Base-by-base conservation (phyloP, 2,797 vertebrate species). In the Falco biarmicus region DNA sequence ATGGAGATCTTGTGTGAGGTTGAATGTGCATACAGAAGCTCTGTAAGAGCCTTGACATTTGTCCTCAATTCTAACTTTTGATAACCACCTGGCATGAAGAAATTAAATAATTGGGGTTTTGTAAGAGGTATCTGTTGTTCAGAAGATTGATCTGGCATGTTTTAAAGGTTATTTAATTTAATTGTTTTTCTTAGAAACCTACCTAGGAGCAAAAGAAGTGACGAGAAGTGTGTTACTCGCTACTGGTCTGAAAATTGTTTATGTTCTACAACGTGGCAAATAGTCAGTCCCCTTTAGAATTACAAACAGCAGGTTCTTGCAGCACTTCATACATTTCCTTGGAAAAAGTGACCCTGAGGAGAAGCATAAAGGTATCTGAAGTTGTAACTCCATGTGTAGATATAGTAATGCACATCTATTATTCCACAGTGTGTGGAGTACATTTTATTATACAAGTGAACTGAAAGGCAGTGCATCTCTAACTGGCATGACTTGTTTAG, bases 1-100 rank as follows among this genome's bases (percentile, higher is more conserved):
- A 29, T 8, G 18, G 21, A 47, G 6, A 53, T 63, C 15, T 41
- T 57, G 25, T 47, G 37, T 0, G 1, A 75, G 18, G 53, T 11
- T 1, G 0, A 39, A 9, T 9, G 4, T 31, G 7, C 2, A 0
- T n/a, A 15, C 26, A 66, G 53, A 79, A 66, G 28, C 8, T 79
- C 29, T 79, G 6, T 45, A 69, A 89, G 32, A 69, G 6, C n/a
- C 17, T 39, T 53, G 31, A 53, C 26, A 41, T 25, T 39, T 47
- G 13, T 51, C 29, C n/a, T 75, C 18, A 28, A 5, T 57, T 56
- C 20, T 56, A 57, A 31, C 20, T 63, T 74, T 29, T 65, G 12
- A 37, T 50, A 74, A 51, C 18, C 24, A 31, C 37, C 32, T 77
- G 54, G 11, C 41, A 68, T 41, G 25, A 74, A 78, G n/a, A 74